Percentiles rank a stretch among this genome's conserved stretches.
Evolutionary conservation across 2,113 vertebrate species (phyloP).

Genomic region (Regulus satrapa): DNA sequence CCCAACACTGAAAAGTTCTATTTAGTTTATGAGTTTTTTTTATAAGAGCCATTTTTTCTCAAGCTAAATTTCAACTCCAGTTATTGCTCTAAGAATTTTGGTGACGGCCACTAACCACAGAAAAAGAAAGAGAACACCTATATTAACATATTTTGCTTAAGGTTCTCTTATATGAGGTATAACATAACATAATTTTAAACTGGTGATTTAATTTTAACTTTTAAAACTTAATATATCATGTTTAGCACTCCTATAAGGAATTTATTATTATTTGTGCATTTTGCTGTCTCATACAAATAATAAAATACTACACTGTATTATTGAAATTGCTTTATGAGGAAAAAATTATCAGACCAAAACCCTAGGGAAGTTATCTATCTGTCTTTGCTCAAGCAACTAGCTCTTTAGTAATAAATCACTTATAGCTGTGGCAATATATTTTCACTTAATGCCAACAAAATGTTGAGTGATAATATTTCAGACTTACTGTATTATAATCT

Average conservation of each 20-base stretch:
- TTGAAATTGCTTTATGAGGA: neutral
- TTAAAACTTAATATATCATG: neutral
- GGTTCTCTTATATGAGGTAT: neutral
- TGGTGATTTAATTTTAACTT: neutral
- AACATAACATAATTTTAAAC: neutral
- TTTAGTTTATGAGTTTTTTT: neutral
- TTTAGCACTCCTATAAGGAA: neutral
- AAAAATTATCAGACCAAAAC: neutral
- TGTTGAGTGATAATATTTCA: neutral
- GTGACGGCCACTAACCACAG: neutral
- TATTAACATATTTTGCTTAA: neutral
- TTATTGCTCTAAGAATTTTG: conserved; percentile 49
- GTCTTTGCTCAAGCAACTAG: neutral
- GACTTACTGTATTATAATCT: neutral
- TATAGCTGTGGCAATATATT: neutral
- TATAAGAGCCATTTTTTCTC: neutral
- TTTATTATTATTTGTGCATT: conserved; percentile 1
- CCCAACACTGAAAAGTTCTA: neutral
- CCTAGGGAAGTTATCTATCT: neutral
- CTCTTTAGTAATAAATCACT: conserved; percentile 13
- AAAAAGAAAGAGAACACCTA: neutral
- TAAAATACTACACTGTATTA: neutral
- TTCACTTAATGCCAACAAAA: neutral
- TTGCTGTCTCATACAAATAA: neutral
- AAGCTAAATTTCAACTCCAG: neutral